Base-by-base conservation (phyloP, 2,113 vertebrate genomes). In the Petrocephalus microphthalmus region DNA sequence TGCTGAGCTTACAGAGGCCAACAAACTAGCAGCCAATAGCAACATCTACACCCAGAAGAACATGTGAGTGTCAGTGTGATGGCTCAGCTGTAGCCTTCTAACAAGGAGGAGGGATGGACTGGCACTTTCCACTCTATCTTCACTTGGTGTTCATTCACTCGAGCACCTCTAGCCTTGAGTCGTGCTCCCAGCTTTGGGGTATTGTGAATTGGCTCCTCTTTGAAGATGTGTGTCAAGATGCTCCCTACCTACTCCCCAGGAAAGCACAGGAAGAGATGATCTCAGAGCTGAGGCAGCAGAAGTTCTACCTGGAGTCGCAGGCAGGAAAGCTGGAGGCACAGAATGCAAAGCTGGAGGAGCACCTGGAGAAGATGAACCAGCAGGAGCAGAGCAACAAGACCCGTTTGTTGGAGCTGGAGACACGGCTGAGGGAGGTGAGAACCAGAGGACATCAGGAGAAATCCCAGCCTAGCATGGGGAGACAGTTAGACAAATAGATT, bases 221-320 rank as follows among this genome's bases (percentile, higher is more conserved):
- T 86, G 64, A 57, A 20, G 54, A 7, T 52, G 53, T 87, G 6
- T 29, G 17, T 19, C 90, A 89, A 19, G 71, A 11, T 74, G 33
- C 7, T 49, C 81, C 81, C 10, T 83, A 4, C 19, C 81, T 11
- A 22, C 37, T 22, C 86, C 87, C 89, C 92, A 99, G 98, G 97
- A 99, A 99, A 97, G 98, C 98, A 89, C 98, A 99, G 91, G 98
- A 99, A 91, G 98, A 99, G 93, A 99, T 99, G 98, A 99, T 99
- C 92, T 99, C 98, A 85, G 98, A 99, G 93, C 97, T 99, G 85
- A 96, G 98, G 82, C 98, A 99, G 91, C 98, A 99, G 95, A 99
- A 99, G 93, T 99, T 99, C 94, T 99, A 99, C 94, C 93, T 99
- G 94, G 98, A 99, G 93, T 98, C 98, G 3, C 98, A 99, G 93